These are phyloP conservation scores for Idaea aversata DNA, from an alignment of 2,888 invertebrate species.

Conservation along the genomic window DNA sequence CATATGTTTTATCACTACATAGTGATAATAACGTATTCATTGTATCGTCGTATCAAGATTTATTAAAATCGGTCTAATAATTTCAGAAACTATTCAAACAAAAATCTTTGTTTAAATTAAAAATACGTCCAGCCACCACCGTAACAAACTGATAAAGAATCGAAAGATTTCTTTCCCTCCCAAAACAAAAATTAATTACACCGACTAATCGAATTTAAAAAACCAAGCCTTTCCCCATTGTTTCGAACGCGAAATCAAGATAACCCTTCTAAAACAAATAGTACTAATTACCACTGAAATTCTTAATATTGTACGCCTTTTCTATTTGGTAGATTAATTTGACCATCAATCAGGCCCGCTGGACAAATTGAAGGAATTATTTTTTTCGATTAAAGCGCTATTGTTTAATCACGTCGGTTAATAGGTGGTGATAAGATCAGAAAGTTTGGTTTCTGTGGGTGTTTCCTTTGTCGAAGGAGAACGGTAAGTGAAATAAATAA, in stretches of 20 bases:
- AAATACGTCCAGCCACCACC: not conserved
- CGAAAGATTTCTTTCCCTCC: conserved; percentile 7
- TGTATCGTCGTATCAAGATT: no score
- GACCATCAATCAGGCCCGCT: conserved; percentile 52
- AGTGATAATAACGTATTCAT: no score
- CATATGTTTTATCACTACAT: no score
- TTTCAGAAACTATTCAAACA: not conserved
- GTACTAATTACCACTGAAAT: conserved; percentile 70
- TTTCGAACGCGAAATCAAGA: conserved; percentile 58
- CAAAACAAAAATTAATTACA: conserved; percentile 31
- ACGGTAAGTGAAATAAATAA: not conserved
- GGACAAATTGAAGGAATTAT: conserved; percentile 74
- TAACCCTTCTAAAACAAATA: conserved; percentile 72
- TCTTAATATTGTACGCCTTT: conserved; percentile 62
- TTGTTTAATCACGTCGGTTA: conserved; percentile 74
- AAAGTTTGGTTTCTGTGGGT: conserved; percentile 29
- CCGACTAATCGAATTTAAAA: conserved; percentile 60
- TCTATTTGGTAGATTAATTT: conserved; percentile 71
- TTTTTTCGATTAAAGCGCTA: conserved; percentile 72
- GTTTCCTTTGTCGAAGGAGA: conserved; percentile 30
- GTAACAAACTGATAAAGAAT: not conserved
- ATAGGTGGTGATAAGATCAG: conserved; percentile 63
- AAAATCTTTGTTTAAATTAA: not conserved
- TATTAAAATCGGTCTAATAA: no score
- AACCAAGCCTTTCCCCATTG: conserved; percentile 64